Conservation (phyloP, 2,797 vertebrate species). For the Odontamblyopus rebecca region DNA sequence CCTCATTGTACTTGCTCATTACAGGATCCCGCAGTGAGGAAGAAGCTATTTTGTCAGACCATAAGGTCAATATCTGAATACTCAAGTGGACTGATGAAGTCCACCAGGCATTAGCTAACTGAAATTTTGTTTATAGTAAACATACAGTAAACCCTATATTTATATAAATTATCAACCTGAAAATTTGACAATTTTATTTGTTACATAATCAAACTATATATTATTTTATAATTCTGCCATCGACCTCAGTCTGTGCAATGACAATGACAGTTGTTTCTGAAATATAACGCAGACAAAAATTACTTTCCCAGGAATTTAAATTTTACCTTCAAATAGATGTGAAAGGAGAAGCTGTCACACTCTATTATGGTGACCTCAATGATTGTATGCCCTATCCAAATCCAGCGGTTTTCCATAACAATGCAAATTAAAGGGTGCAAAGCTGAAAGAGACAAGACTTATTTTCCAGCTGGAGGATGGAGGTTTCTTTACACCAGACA, state of each 20-base stretch:
- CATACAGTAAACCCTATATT: not conserved
- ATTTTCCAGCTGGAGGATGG: conserved; percentile 68
- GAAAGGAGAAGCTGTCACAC: conserved; percentile 76
- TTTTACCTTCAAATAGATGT: conserved; percentile 75
- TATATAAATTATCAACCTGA: not conserved
- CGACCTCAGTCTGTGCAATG: conserved; percentile 20
- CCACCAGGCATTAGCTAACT: not conserved
- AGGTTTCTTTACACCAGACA: conserved; percentile 67
- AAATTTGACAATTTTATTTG: not conserved
- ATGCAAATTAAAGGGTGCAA: conserved; percentile 75
- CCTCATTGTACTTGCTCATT: conserved; percentile 76
- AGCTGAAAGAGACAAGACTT: conserved; percentile 71
- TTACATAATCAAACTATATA: not conserved
- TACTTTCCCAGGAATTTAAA: conserved; percentile 76
- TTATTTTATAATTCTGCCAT: not conserved
- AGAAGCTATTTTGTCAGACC: conserved; percentile 75
- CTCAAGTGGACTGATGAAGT: conserved; percentile 60
- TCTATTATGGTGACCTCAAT: conserved; percentile 76
- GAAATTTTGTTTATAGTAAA: conserved; percentile 15
- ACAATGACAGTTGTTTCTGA: conserved; percentile 59
- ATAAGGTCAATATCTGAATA: conserved; percentile 78
- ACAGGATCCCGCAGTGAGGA: conserved; percentile 74
- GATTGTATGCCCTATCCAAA: conserved; percentile 73
- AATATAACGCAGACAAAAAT: conserved; percentile 56
- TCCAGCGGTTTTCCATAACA: conserved; percentile 79